phyloP scores from a whole-genome alignment of 2,888 invertebrate genomes.

The Abscondita cerata region DNA sequence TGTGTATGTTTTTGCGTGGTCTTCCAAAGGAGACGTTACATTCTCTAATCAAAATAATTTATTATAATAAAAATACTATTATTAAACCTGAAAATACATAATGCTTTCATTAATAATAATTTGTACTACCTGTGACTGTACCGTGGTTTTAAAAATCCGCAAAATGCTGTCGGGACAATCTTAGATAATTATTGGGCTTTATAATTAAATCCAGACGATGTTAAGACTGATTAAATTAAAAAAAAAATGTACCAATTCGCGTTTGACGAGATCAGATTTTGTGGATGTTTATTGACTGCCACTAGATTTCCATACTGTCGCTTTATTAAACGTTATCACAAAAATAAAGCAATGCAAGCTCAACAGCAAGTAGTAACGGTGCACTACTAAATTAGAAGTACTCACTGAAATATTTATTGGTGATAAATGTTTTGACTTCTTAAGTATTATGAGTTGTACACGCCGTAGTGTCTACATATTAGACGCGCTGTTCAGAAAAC shows the following conservation, averaged over 20 bases:
- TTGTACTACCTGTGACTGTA: conserved; percentile 19
- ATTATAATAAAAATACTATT: no score
- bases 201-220: conserved; percentile 15
- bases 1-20: no score
- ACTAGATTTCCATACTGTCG: conserved; percentile 17
- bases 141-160: conserved; percentile 23
- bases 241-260: conserved; percentile 30
- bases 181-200: conserved; percentile 21
- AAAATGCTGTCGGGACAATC: conserved; percentile 28
- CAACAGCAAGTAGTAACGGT: conserved; percentile 14
- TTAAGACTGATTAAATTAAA: conserved; percentile 31
- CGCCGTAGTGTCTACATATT: neutral
- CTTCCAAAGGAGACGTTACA: no score
- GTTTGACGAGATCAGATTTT: conserved; percentile 24
- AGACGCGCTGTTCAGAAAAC: neutral
- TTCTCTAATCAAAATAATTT: no score
- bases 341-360: neutral
- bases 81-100: neutral
- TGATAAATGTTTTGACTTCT: conserved; percentile 14
- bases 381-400: conserved; percentile 18
- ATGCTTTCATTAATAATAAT: neutral
- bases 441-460: conserved; percentile 2
- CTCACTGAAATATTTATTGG: conserved; percentile 9
- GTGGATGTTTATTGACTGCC: conserved; percentile 27
- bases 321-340: conserved; percentile 11